A percentile compares a stretch with the other conserved stretches of the same genome.
Evolutionary conservation across 2,888 invertebrate genomes (phyloP).

Genomic region (Andrena flavipes): DNA sequence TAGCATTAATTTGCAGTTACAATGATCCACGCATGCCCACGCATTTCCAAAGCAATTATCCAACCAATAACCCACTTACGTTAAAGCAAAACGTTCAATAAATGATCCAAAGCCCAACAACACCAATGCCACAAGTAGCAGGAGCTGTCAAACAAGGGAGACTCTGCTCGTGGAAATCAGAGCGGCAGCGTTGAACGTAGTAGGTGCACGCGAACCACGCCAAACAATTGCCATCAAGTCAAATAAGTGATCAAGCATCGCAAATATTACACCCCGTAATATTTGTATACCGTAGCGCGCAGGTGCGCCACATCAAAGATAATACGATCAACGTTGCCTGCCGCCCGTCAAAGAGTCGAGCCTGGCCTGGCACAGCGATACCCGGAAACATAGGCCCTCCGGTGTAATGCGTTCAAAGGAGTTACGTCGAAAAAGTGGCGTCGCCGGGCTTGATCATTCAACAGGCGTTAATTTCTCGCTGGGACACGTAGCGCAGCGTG

Average conservation of each 20-base stretch:
- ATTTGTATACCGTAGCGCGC: slow-evolving; percentile 30
- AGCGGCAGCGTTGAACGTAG: neutral
- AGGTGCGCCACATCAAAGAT: slow-evolving; percentile 31
- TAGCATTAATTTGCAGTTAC: no score
- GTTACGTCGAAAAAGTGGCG: neutral
- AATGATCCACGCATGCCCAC: no score
- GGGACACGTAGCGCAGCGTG: slow-evolving; percentile 55
- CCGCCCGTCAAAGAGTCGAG: slow-evolving; percentile 2
- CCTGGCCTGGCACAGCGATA: neutral
- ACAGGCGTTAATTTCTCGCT: slow-evolving; percentile 62
- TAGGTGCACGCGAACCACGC: neutral
- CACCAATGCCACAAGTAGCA: no score
- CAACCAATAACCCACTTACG: no score
- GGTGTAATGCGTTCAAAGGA: neutral
- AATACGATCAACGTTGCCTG: slow-evolving; percentile 31
- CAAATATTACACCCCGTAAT: slow-evolving; percentile 41
- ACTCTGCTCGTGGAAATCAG: no score
- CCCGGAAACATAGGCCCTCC: neutral
- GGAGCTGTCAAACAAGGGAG: no score
- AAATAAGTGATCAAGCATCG: slow-evolving; percentile 40
- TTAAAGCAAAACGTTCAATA: no score
- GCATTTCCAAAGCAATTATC: no score
- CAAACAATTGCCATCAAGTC: slow-evolving; percentile 38
- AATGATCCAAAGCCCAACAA: no score
- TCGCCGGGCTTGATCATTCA: slow-evolving; percentile 56